These are phyloP conservation scores for Dallia pectoralis DNA, from an alignment of 2,797 vertebrate species.

Conservation along the genomic window DNA sequence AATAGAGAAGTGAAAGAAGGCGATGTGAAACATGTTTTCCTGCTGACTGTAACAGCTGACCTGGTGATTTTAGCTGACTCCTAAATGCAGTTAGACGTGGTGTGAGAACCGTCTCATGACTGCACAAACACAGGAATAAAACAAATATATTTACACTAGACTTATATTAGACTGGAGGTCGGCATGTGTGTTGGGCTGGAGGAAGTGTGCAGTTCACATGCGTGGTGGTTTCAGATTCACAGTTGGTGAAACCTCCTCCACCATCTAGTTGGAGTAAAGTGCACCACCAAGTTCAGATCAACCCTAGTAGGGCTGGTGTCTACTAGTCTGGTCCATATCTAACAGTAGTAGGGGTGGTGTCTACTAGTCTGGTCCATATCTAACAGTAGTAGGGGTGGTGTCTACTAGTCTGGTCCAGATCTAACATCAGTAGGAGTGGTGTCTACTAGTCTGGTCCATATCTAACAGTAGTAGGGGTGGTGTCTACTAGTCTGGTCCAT, in stretches of 20 bases:
- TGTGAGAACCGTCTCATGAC: background rate
- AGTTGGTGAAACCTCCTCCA: background rate
- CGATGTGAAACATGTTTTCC: background rate
- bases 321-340: too few relatives aligned
- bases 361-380: too few relatives aligned
- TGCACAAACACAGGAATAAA: background rate
- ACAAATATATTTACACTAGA: background rate
- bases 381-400: too few relatives aligned
- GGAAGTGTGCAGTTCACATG: background rate
- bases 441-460: too few relatives aligned
- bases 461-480: too few relatives aligned
- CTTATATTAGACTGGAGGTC: background rate
- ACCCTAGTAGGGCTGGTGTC: too few relatives aligned
- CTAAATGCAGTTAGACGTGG: slow-evolving; percentile 2
- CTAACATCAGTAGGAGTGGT: too few relatives aligned
- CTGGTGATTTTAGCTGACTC: background rate
- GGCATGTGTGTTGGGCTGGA: background rate
- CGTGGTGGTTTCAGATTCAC: background rate
- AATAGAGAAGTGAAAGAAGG: slow-evolving; percentile 22
- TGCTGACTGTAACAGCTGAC: slow-evolving; percentile 33
- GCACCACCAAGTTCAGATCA: too few relatives aligned
- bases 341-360: too few relatives aligned
- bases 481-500: too few relatives aligned
- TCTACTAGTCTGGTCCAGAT: too few relatives aligned
- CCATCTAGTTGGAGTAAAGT: background rate